Conservation (phyloP, 23 tunicate species). For the Styela clava region DNA sequence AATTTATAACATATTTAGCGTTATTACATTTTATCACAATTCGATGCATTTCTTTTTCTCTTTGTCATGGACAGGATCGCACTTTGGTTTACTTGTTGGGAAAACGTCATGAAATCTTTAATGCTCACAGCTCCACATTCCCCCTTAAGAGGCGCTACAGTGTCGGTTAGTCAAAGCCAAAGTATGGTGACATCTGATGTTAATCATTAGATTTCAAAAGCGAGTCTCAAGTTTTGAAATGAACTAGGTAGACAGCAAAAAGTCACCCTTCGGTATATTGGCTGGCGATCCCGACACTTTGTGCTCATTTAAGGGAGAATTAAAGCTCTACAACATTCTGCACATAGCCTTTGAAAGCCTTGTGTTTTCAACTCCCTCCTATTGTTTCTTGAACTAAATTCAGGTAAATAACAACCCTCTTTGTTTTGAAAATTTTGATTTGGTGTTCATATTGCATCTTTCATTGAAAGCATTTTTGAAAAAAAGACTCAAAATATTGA, state of each 20-base stretch:
- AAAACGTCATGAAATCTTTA: conserved; percentile 12
- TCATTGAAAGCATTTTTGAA: no score
- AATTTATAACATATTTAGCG: no score
- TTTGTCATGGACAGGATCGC: conserved; percentile 32
- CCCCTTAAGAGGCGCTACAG: conserved; percentile 4
- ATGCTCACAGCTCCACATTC: conserved; percentile 11
- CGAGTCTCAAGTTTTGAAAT: conserved; percentile 15
- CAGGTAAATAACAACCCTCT: neutral
- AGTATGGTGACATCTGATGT: conserved; percentile 21
- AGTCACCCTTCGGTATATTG: conserved; percentile 39
- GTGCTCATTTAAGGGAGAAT: neutral
- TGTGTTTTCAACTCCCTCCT: conserved; percentile 11
- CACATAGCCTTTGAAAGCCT: conserved; percentile 4
- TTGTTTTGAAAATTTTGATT: no score
- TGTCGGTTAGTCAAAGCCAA: conserved; percentile 28
- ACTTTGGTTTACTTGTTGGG: conserved; percentile 37
- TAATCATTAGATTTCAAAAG: neutral
- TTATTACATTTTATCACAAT: neutral
- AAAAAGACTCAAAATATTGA: no score
- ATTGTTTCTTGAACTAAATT: neutral
- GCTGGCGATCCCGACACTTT: conserved; percentile 25
- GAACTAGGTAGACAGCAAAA: conserved; percentile 25
- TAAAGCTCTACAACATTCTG: neutral
- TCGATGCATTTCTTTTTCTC: conserved; percentile 8
- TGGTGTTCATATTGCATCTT: no score